phyloP scores from a whole-genome alignment of 2,113 vertebrate genomes.

The Paramormyrops kingsleyae region DNA sequence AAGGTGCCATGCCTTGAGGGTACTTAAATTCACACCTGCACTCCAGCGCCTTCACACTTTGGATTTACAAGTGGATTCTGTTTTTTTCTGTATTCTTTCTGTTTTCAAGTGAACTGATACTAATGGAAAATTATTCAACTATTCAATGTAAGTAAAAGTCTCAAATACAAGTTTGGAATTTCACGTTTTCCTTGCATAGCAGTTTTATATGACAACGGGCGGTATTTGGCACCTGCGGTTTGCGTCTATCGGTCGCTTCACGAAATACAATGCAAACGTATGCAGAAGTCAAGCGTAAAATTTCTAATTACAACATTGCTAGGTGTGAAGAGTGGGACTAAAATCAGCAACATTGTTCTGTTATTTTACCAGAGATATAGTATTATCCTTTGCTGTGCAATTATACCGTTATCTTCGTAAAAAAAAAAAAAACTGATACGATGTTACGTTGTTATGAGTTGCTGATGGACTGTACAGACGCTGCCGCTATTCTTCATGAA shows the following conservation, averaged over 20 bases:
- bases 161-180: not conserved
- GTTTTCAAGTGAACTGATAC: constrained; percentile 25
- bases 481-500: not conserved
- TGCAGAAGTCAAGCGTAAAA: not conserved
- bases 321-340: not conserved
- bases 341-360: not conserved
- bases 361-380: not conserved
- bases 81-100: not conserved
- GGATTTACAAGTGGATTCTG: constrained; percentile 39
- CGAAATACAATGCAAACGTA: not conserved
- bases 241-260: not conserved
- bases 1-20: constrained; percentile 29
- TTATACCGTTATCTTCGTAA: not conserved
- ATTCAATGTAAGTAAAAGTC: constrained; percentile 41
- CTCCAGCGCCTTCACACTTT: constrained; percentile 21
- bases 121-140: constrained; percentile 48
- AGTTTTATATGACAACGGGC: not conserved
- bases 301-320: not conserved
- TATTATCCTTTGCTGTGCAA: not conserved
- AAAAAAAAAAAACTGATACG: not conserved
- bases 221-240: not conserved
- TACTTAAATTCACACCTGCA: constrained; percentile 28
- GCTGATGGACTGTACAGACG: not conserved
- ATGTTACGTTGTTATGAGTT: not conserved
- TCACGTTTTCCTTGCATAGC: not conserved